Percentiles rank a stretch among this genome's conserved stretches.
phyloP scores from a whole-genome alignment of 2,113 vertebrate species.

The Mesocricetus auratus region DNA sequence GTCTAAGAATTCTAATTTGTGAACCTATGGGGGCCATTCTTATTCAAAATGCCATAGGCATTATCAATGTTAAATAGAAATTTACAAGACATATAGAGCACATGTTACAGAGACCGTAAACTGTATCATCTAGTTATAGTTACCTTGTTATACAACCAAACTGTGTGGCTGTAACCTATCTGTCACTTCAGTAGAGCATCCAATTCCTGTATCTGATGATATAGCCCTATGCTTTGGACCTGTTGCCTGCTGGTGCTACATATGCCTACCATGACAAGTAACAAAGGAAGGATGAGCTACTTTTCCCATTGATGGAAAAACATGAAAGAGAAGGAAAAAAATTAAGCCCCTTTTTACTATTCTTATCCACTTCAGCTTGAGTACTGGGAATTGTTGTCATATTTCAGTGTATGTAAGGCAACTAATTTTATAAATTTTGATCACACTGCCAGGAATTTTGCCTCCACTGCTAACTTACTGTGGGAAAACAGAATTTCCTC shows the following conservation, averaged over 20 bases:
- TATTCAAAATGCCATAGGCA: not conserved
- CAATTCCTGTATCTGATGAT: not conserved
- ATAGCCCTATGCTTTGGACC: not conserved
- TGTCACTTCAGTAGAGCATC: not conserved
- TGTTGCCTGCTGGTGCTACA: not conserved
- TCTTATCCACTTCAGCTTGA: not conserved
- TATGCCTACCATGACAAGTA: not conserved
- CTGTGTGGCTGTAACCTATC: not conserved
- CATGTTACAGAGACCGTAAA: not conserved
- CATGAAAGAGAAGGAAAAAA: not conserved
- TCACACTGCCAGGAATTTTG: not conserved
- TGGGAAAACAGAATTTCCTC: not conserved
- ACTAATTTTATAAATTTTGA: too few species aligned
- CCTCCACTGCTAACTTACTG: not conserved
- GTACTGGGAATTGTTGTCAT: not conserved
- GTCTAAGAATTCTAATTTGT: not conserved
- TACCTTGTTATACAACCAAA: not conserved
- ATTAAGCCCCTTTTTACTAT: not conserved
- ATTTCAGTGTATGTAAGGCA: not conserved
- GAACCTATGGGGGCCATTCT: not conserved
- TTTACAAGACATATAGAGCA: not conserved
- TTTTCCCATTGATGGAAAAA: slow-evolving; percentile 19
- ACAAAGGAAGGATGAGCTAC: not conserved
- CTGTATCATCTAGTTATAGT: not conserved
- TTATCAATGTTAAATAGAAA: slow-evolving; percentile 24